A percentile compares a stretch with the other conserved stretches of the same genome.
These are phyloP conservation scores for Ligdia adustata DNA, from an alignment of 2,888 invertebrate species.

Conservation along the genomic window DNA sequence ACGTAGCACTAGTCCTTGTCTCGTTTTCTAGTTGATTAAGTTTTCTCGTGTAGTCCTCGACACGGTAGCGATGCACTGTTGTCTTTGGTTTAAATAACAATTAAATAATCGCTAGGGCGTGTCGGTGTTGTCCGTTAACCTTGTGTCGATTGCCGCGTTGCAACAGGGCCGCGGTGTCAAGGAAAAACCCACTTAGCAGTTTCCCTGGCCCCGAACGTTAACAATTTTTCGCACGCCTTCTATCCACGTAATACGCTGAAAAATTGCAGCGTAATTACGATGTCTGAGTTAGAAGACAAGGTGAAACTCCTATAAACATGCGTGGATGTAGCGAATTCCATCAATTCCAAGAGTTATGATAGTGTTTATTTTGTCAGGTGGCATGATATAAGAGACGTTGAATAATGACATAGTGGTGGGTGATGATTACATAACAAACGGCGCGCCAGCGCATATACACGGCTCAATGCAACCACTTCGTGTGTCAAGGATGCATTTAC, in stretches of 20 bases:
- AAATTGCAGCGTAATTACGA: conserved; percentile 23
- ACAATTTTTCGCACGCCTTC: conserved; percentile 52
- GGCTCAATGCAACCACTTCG: conserved; percentile 40
- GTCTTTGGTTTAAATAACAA: conserved; percentile 77
- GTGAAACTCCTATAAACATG: conserved; percentile 20
- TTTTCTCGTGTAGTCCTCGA: conserved; percentile 49
- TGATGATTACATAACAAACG: conserved; percentile 68
- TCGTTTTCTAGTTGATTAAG: conserved; percentile 40
- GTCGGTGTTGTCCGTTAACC: conserved; percentile 66
- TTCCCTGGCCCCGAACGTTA: conserved; percentile 76
- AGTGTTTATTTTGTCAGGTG: conserved; percentile 40
- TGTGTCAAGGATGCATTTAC: conserved; percentile 76
- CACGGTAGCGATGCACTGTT: conserved; percentile 56
- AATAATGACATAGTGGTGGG: conserved; percentile 56
- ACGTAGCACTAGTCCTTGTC: conserved; percentile 7
- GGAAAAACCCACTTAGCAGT: conserved; percentile 80
- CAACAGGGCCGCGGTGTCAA: conserved; percentile 81
- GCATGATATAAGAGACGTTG: conserved; percentile 56
- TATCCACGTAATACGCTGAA: conserved; percentile 35
- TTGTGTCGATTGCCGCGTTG: conserved; percentile 79
- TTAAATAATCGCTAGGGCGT: conserved; percentile 82
- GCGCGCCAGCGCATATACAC: conserved; percentile 40
- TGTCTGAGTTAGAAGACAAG: conserved; percentile 15
- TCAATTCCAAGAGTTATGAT: conserved; percentile 19
- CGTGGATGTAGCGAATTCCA: conserved; percentile 18